Evolutionary conservation across 92 coral and sea anemone species (phyloP).

Genomic region (Desmophyllum pertusum): DNA sequence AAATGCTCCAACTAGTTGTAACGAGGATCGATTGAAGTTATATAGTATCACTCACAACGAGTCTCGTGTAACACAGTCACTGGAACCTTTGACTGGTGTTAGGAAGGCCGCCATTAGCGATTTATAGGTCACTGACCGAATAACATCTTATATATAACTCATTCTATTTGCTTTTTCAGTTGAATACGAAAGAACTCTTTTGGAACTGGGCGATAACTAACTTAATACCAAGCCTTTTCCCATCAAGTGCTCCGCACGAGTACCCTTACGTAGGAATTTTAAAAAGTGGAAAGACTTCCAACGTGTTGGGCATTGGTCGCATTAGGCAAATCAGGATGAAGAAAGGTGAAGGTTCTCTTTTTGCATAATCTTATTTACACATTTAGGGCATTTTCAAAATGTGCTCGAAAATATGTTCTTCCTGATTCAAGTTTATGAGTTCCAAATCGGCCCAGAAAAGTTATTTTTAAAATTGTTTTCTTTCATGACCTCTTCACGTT

Average conservation of each 20-base stretch:
- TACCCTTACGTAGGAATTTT: constrained; percentile 75
- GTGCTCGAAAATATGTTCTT: not conserved
- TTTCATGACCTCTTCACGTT: too few species aligned
- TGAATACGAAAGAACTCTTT: constrained; percentile 37
- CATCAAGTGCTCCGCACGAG: constrained; percentile 58
- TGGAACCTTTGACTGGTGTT: too few species aligned
- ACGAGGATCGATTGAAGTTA: too few species aligned
- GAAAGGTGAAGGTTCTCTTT: constrained; percentile 60
- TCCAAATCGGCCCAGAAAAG: too few species aligned
- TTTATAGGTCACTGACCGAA: not conserved
- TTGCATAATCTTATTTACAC: not conserved
- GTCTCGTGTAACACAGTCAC: too few species aligned
- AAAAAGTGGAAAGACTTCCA: constrained; percentile 53
- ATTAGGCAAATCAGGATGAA: constrained; percentile 83
- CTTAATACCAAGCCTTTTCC: constrained; percentile 72
- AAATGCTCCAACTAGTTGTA: too few species aligned
- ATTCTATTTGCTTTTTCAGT: constrained; percentile 33
- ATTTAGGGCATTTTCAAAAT: not conserved
- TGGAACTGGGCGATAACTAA: constrained; percentile 71
- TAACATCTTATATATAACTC: not conserved
- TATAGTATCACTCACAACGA: too few species aligned
- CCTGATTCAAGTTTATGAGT: too few species aligned
- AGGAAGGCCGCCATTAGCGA: too few species aligned
- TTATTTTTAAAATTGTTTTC: too few species aligned
- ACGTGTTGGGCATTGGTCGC: constrained; percentile 84